A percentile compares a stretch with the other conserved stretches of the same genome.
These are phyloP conservation scores for Hyla sarda DNA, from an alignment of 2,113 vertebrate genomes.

Conservation along the genomic window DNA sequence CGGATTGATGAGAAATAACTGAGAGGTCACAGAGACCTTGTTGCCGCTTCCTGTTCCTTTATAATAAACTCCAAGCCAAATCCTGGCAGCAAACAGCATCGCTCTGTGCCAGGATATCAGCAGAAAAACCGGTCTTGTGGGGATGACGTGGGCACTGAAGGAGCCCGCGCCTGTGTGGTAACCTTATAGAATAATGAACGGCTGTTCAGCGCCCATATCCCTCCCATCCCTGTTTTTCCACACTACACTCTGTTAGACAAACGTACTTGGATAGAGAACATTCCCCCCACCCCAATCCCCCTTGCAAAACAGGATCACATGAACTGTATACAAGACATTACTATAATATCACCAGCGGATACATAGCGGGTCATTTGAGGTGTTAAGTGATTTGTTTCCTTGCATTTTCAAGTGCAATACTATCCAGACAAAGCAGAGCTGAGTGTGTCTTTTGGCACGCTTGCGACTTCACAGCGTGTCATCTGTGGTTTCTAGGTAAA, in stretches of 20 bases:
- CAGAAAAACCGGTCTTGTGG: constrained; percentile 36
- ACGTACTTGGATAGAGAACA: neutral
- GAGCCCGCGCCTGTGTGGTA: constrained; percentile 8
- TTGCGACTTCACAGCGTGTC: no score
- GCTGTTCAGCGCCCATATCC: neutral
- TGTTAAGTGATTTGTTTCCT: neutral
- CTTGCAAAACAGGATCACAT: neutral
- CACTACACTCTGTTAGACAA: neutral
- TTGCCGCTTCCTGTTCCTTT: neutral
- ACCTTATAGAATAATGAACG: constrained; percentile 23
- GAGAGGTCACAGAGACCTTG: constrained; percentile 31
- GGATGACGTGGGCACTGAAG: neutral
- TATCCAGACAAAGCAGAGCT: neutral
- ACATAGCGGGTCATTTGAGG: neutral
- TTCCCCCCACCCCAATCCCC: neutral
- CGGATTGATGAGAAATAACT: neutral
- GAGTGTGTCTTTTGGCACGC: no score
- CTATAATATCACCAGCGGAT: neutral
- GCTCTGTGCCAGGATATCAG: constrained; percentile 4
- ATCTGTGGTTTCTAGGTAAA: no score
- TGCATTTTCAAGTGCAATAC: neutral
- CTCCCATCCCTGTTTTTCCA: neutral
- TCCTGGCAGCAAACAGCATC: neutral
- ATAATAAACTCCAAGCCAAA: neutral
- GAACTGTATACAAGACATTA: neutral